Conservation (phyloP, 1,140 invertebrate species). For the Oncopeltus fasciatus region DNA sequence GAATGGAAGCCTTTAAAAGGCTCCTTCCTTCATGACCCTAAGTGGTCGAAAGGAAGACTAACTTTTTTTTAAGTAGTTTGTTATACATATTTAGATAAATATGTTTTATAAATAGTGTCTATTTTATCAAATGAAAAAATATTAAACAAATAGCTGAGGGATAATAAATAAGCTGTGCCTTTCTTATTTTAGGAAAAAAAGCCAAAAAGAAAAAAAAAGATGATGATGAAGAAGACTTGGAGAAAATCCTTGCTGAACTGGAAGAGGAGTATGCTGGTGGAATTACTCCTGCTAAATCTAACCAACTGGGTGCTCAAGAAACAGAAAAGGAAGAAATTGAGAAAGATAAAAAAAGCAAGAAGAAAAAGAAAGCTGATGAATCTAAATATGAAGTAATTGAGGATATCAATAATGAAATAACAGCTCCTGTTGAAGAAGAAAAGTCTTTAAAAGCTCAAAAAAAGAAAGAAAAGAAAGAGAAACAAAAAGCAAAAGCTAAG, state of each 20-base stretch:
- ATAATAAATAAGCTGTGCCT: not conserved
- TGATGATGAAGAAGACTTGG: slow-evolving; percentile 70
- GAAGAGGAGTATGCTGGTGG: slow-evolving; percentile 57
- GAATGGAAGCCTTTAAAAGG: no score
- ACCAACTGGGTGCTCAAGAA: slow-evolving; percentile 21
- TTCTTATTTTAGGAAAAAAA: slow-evolving; percentile 38
- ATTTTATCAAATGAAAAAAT: no score
- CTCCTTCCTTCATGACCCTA: no score
- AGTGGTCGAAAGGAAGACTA: no score
- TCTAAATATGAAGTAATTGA: slow-evolving; percentile 22
- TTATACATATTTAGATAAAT: no score
- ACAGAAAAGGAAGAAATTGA: slow-evolving; percentile 27
- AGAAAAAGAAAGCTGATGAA: slow-evolving; percentile 30
- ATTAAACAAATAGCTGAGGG: no score
- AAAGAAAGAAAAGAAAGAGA: slow-evolving; percentile 75
- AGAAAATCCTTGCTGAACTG: slow-evolving; percentile 66
- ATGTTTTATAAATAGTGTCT: no score
- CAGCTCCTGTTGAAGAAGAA: slow-evolving; percentile 31
- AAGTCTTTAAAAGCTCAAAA: slow-evolving; percentile 53
- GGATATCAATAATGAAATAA: not conserved
- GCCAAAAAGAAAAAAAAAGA: slow-evolving; percentile 49
- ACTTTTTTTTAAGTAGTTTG: no score
- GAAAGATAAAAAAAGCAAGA: slow-evolving; percentile 27
- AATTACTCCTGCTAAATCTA: slow-evolving; percentile 20
- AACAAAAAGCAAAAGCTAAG: slow-evolving; percentile 41